These are phyloP conservation scores for Pristionchus arcanus DNA, from an alignment of 2,888 invertebrate species.

Conservation along the genomic window DNA sequence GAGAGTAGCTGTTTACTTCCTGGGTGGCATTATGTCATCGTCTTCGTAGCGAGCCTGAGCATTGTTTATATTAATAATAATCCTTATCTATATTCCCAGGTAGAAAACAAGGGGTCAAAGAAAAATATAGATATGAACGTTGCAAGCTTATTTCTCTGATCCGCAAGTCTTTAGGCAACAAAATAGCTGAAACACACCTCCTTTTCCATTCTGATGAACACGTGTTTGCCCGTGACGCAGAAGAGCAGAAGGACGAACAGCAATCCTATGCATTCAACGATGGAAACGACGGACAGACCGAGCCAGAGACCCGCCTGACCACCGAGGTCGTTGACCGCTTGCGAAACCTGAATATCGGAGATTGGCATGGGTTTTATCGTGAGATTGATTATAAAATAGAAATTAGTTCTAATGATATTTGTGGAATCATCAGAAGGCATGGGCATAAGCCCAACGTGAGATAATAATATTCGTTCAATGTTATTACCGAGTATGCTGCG, in stretches of 20 bases:
- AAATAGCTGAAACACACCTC: constrained; percentile 1
- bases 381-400: too few species aligned
- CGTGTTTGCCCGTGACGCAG: not conserved
- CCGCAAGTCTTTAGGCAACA: too few species aligned
- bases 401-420: too few species aligned
- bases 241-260: not conserved
- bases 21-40: not conserved
- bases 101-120: too few species aligned
- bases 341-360: not conserved
- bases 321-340: constrained; percentile 47
- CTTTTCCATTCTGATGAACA: not conserved
- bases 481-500: constrained; percentile 22
- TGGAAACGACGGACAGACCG: constrained; percentile 53
- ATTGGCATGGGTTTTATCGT: too few species aligned
- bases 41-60: not conserved
- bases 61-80: too few species aligned
- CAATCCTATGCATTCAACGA: constrained; percentile 48
- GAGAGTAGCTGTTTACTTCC: not conserved
- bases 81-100: too few species aligned
- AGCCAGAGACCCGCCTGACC: constrained; percentile 54
- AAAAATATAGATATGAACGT: too few species aligned
- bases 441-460: too few species aligned
- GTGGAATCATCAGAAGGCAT: too few species aligned
- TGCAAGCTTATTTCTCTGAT: too few species aligned
- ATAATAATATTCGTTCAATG: too few species aligned